Evolutionary conservation across 2,888 invertebrate species (phyloP).

Genomic region (Latrodectus elegans): DNA sequence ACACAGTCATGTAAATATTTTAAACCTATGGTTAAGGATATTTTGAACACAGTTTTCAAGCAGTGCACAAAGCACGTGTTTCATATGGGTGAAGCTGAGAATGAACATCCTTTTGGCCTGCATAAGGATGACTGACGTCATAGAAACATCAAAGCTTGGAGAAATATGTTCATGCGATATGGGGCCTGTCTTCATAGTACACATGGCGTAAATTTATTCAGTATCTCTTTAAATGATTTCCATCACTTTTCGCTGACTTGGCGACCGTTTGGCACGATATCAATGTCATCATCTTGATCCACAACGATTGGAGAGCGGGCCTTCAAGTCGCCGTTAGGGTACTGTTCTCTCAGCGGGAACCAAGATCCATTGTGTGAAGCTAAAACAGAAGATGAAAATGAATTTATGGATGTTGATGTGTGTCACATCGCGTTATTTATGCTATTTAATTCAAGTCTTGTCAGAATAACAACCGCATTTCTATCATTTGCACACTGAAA

Average conservation of each 20-base stretch:
- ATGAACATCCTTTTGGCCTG: not conserved
- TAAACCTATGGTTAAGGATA: too few species aligned
- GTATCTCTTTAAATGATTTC: not conserved
- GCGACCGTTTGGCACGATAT: conserved; percentile 27
- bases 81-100: too few species aligned
- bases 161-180: not conserved
- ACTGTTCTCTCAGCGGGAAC: conserved; percentile 57
- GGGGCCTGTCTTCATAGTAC: not conserved
- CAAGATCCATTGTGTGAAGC: conserved; percentile 52
- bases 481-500: too few species aligned
- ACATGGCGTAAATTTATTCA: not conserved
- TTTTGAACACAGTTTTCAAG: too few species aligned
- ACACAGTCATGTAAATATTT: too few species aligned
- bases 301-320: conserved; percentile 58
- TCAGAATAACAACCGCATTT: too few species aligned
- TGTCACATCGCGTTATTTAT: too few species aligned
- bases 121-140: not conserved
- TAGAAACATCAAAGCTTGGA: not conserved
- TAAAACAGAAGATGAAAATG: conserved; percentile 11
- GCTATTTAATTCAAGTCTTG: too few species aligned
- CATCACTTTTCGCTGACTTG: conserved; percentile 31
- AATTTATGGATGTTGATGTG: too few species aligned
- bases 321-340: conserved; percentile 63
- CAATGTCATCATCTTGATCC: conserved; percentile 61
- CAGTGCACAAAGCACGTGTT: too few species aligned